Evolutionary conservation across 2,797 vertebrate species (phyloP).

Genomic region (Oreochromis mossambicus): DNA sequence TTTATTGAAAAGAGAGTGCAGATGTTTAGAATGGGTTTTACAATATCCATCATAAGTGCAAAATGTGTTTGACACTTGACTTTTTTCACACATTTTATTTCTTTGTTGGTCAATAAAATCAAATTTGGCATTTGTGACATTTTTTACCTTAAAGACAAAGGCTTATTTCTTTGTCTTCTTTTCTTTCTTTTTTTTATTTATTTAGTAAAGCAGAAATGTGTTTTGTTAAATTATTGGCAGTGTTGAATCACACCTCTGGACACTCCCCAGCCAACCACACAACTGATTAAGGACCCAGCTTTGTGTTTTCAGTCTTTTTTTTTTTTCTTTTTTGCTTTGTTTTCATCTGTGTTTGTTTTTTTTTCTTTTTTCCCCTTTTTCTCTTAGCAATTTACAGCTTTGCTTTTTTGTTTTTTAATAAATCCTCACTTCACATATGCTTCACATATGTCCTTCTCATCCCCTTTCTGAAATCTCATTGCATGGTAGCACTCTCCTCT

Average conservation of each 20-base stretch:
- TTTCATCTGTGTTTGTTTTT: not conserved
- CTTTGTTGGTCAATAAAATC: not conserved
- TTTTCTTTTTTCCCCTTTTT: conserved; percentile 21
- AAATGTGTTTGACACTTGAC: not conserved
- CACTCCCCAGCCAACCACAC: not conserved
- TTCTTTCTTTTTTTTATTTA: rapidly evolving
- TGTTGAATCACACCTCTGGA: not conserved
- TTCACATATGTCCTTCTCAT: conserved; percentile 73
- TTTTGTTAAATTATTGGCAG: not conserved
- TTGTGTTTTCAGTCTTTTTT: not conserved
- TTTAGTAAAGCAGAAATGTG: not conserved
- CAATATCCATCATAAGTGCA: not conserved
- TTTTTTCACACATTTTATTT: not conserved
- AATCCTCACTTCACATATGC: conserved; percentile 71
- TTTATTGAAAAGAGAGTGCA: not conserved
- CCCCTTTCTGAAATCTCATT: conserved; percentile 20
- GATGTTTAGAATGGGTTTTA: not conserved
- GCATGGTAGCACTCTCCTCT: conserved; percentile 21
- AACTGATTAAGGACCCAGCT: not conserved
- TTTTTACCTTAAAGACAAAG: not conserved
- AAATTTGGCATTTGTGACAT: not conserved
- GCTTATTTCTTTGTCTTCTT: not conserved
- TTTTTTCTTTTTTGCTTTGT: not conserved
- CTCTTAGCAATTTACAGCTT: conserved; percentile 46
- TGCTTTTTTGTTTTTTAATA: not conserved